A percentile compares a stretch with the other conserved stretches of the same genome.
Conservation (phyloP, 2,888 invertebrate species). For the Spialia ferax region DNA sequence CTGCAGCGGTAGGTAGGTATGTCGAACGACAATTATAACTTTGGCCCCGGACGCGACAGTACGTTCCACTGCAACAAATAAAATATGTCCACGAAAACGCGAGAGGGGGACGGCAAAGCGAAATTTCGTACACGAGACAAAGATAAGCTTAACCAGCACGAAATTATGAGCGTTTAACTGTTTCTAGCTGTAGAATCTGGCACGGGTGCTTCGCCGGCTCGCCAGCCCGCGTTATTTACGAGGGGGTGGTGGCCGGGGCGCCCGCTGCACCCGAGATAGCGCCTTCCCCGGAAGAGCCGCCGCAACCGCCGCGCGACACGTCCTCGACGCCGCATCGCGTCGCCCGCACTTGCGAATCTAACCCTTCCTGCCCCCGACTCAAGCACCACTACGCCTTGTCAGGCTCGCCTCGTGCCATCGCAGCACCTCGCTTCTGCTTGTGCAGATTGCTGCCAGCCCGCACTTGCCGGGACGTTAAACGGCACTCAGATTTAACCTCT, state of each 20-base stretch:
- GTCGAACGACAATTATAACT: conserved; percentile 86
- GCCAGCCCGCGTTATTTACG: conserved; percentile 86
- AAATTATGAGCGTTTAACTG: conserved; percentile 87
- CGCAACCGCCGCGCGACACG: conserved; percentile 58
- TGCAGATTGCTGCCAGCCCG: conserved; percentile 77
- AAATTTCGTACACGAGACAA: conserved; percentile 85
- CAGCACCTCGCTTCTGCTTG: conserved; percentile 75
- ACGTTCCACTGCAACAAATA: conserved; percentile 81
- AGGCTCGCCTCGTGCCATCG: conserved; percentile 58
- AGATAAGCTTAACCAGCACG: conserved; percentile 87
- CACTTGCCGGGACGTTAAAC: conserved; percentile 62
- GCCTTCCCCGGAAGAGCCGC: conserved; percentile 82
- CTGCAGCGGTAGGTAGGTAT: conserved; percentile 79
- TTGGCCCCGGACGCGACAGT: conserved; percentile 78
- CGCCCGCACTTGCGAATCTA: conserved; percentile 50
- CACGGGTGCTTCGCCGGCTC: conserved; percentile 86
- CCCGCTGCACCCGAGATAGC: conserved; percentile 80
- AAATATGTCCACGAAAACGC: conserved; percentile 82
- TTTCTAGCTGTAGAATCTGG: conserved; percentile 87
- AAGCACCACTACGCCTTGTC: conserved; percentile 48
- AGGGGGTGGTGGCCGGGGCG: conserved; percentile 72
- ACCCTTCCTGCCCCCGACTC: conserved; percentile 52
- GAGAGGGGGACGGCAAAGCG: conserved; percentile 76
- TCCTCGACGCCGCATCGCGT: conserved; percentile 55
- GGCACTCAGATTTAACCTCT: conserved; percentile 72